Base-by-base conservation (phyloP, 2,113 vertebrate species). In the Ochotona curzoniae region DNA sequence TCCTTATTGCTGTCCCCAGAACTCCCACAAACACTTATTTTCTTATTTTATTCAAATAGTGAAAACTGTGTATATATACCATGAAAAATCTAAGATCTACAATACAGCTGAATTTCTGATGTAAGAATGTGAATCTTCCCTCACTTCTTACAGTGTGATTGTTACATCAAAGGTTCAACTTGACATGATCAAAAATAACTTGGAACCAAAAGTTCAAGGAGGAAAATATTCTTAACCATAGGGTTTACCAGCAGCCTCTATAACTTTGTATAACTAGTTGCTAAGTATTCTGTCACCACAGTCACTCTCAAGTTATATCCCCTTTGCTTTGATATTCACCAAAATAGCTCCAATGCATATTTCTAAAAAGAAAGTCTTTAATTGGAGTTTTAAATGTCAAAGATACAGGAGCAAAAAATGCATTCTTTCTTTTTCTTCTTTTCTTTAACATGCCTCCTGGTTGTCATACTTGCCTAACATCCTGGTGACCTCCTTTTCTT, bases 121-220 rank as follows among this genome's bases (percentile, higher is more conserved):
- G n/a, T 13, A 54, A 6, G 61, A 44, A 23, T 69, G 54, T 26
- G 26, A 85, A 21, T 35, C 20, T 69, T 44, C 2, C 2, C n/a
- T 85, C 32, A 35, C 26, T 76, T 87, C 26, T 87, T 90, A 5
- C 63, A 14, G 60, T 80, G 91, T 57, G 14, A 90, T 87, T 90
- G 12, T 70, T 64, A 13, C 23, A 60, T 78, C 20, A 74, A 21
- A 13, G 63, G 11, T 86, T 93, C 51, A 67, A 38, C 13, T 74
- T 79, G 81, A 44, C 32, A 32, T 30, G 4, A 17, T 57, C n/a
- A 87, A 92, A 91, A 93, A 63, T 67, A 75, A 90, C 54, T 67
- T 44, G 35, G 54, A 12, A 30, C 28, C 30, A 85, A 74, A 89
- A 63, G 11, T 49, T 86, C 12, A 49, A 64, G 1, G 71, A 91